Evolutionary conservation across 2,888 invertebrate species (phyloP), one percentile per base, ranked within the genome.

Genomic region (Oscheius sp.): DNA sequence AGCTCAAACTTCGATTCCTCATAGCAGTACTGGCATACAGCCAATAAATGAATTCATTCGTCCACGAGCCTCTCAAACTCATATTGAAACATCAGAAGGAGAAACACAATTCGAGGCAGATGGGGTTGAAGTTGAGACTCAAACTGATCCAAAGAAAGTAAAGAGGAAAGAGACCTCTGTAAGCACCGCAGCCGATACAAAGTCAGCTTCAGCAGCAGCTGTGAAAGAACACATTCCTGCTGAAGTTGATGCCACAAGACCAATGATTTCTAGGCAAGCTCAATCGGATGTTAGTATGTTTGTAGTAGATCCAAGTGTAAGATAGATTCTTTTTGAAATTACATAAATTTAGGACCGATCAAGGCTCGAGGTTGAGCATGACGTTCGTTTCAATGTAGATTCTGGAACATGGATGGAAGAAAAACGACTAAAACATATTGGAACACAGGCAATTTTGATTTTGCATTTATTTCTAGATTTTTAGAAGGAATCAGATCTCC

Each of bases 201-300:
- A 45, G 20, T 27, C 61, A 15, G 20, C 61, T 5, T 25, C 15
- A 1, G 45, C 61, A 6, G 42, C 25, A 3, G 45, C 61, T 15
- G 61, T 61, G 3, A 45, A 23, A 10, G 45, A 42, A n/a, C 42
- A 45, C 15, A n/a, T 45, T 15, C 25, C 20, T n/a, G 12, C 2
- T 45, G 61, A 29, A 8, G 68, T 68, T n/a, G 50, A 61, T 52
- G 68, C 68, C 4, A 68, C 68, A 27, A 12, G 20, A 20, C 42
- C 68, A 8, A 29, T 27, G 37, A 15, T 17, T 8, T 45, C 64
- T 10, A 48, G 55, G 6, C 31, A 48, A 23, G 61, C 48, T 33
- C 70, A 70, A 45, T 57, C 65, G 0, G 70, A 70, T 29, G 70
- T 65, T 20, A 50, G 50, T 17, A 70, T 65, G 70, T 70, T 70